Evolutionary conservation across 2,113 vertebrate genomes (phyloP).

Genomic region (Plecotus auritus): DNA sequence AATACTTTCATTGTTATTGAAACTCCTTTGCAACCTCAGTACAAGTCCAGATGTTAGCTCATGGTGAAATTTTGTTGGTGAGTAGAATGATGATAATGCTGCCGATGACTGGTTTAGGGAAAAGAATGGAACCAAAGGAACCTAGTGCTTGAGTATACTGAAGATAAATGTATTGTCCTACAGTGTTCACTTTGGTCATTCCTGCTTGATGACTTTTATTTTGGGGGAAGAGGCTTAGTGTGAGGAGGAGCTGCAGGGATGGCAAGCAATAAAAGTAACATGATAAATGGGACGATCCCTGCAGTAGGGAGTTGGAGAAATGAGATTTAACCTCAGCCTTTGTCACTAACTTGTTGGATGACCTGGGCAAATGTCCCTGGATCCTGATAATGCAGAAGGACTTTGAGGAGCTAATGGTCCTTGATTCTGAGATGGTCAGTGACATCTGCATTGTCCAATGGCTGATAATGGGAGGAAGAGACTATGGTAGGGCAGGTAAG

Average conservation of each 20-base stretch:
- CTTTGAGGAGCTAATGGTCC: too few species aligned
- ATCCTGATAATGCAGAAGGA: background rate
- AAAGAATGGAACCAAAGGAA: background rate
- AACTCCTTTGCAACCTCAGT: background rate
- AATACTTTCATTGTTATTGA: background rate
- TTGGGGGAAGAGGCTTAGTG: accelerated
- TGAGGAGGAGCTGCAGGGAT: background rate
- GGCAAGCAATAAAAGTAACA: background rate
- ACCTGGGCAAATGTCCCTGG: background rate
- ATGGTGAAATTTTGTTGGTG: background rate
- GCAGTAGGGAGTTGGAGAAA: background rate
- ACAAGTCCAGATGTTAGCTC: background rate
- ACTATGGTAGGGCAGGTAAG: too few species aligned
- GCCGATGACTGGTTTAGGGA: background rate
- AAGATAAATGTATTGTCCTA: background rate
- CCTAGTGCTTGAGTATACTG: background rate
- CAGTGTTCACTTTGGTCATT: background rate
- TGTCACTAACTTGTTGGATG: background rate
- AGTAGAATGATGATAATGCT: background rate
- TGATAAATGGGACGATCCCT: background rate
- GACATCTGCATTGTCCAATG: background rate
- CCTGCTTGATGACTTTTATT: background rate
- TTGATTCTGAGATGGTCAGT: background rate
- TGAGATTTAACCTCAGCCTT: background rate
- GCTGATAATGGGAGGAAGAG: background rate